Conservation (phyloP, 2,888 invertebrate genomes). For the Argynnis bischoffii region DNA sequence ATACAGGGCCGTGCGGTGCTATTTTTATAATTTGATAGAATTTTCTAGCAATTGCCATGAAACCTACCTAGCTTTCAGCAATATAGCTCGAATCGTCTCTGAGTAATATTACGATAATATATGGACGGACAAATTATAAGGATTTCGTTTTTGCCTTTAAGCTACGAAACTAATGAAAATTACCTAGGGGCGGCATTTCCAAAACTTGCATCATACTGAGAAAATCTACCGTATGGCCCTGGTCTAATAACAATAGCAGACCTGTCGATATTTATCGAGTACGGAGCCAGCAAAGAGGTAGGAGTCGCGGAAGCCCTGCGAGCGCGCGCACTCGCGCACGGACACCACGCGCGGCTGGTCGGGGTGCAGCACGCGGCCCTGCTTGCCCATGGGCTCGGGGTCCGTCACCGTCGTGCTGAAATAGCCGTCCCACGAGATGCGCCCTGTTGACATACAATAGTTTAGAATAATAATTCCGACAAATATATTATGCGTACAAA, state of each 20-base stretch:
- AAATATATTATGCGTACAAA: neutral
- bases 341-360: conserved; percentile 91
- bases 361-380: conserved; percentile 92
- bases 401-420: conserved; percentile 93
- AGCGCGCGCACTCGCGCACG: conserved; percentile 92
- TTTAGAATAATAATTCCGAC: neutral
- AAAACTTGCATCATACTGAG: neutral
- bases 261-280: conserved; percentile 90
- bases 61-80: too few relatives aligned
- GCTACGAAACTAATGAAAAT: too few relatives aligned
- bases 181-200: too few relatives aligned
- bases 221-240: neutral
- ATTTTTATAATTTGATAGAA: too few relatives aligned
- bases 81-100: too few relatives aligned
- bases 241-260: conserved; percentile 50
- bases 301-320: conserved; percentile 90
- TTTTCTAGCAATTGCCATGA: too few relatives aligned
- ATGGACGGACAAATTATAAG: too few relatives aligned
- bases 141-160: too few relatives aligned
- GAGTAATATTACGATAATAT: too few relatives aligned
- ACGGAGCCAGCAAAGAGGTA: conserved; percentile 89
- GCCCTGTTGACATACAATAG: conserved; percentile 60
- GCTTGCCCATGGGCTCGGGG: conserved; percentile 95
- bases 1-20: too few relatives aligned
- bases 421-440: conserved; percentile 92